Conservation (phyloP, 2,888 invertebrate species). For the Microchrysa polita region DNA sequence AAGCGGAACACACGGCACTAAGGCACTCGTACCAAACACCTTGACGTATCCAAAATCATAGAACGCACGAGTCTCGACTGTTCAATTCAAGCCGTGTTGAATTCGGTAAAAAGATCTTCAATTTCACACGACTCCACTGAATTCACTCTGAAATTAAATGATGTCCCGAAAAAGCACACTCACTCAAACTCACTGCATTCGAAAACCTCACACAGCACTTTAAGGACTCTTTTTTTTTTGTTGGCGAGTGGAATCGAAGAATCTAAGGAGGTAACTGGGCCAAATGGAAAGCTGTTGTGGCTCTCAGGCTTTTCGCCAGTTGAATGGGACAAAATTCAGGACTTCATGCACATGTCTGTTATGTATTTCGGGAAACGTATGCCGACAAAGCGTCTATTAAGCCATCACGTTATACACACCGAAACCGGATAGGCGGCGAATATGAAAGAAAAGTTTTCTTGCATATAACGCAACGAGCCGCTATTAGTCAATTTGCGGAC, state of each 20-base stretch:
- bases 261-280: conserved; percentile 39
- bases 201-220: conserved; percentile 21
- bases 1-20: conserved; percentile 10
- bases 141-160: conserved; percentile 3
- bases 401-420: neutral
- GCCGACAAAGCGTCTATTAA: neutral
- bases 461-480: conserved; percentile 13
- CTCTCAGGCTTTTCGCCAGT: conserved; percentile 6
- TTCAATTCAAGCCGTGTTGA: neutral
- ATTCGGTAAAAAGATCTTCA: neutral
- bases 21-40: conserved; percentile 27
- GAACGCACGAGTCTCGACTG: no score
- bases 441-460: conserved; percentile 4
- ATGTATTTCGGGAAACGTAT: neutral
- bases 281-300: conserved; percentile 25
- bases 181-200: neutral
- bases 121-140: neutral
- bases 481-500: conserved; percentile 28
- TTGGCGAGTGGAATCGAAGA: conserved; percentile 8
- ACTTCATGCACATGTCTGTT: neutral
- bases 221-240: conserved; percentile 29
- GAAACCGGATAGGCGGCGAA: conserved; percentile 14
- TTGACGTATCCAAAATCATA: no score
- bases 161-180: conserved; percentile 11
- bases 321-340: conserved; percentile 7